Percentiles rank a stretch among this genome's conserved stretches.
phyloP scores from a whole-genome alignment of 2,113 vertebrate genomes.

The Epinephelus moara region DNA sequence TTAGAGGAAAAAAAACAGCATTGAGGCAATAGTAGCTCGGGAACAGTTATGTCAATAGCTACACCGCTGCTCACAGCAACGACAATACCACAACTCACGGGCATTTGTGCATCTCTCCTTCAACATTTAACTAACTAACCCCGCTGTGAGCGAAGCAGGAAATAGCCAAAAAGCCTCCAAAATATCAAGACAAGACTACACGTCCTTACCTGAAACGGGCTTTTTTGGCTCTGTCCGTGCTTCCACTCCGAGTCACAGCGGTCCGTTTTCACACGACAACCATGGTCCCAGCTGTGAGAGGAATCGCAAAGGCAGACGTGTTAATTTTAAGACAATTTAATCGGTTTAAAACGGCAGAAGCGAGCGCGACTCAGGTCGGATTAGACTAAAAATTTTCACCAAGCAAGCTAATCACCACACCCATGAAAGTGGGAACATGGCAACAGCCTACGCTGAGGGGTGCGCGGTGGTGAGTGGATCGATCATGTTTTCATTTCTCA shows the following conservation, averaged over 20 bases:
- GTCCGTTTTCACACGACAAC: slow-evolving; percentile 74
- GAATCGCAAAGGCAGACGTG: slow-evolving; percentile 42
- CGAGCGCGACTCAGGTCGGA: slow-evolving; percentile 50
- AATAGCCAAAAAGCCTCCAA: slow-evolving; percentile 58
- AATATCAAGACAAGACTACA: slow-evolving; percentile 58
- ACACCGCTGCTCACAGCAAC: neutral
- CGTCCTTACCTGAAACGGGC: slow-evolving; percentile 80
- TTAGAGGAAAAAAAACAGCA: slow-evolving; percentile 24
- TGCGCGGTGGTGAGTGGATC: neutral
- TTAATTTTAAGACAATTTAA: slow-evolving; percentile 61
- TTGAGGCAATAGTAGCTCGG: slow-evolving; percentile 23
- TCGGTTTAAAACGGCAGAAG: slow-evolving; percentile 61
- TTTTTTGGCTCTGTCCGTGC: slow-evolving; percentile 58
- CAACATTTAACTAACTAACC: slow-evolving; percentile 15
- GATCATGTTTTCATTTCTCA: neutral
- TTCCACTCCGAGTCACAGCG: slow-evolving; percentile 50
- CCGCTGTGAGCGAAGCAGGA: slow-evolving; percentile 55
- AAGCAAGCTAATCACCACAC: slow-evolving; percentile 87
- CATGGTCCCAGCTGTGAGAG: slow-evolving; percentile 66
- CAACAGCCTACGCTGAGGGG: slow-evolving; percentile 82
- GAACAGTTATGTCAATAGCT: slow-evolving; percentile 52
- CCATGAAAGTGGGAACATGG: slow-evolving; percentile 88
- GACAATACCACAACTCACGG: neutral
- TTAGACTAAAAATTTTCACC: slow-evolving; percentile 78
- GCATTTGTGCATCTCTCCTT: neutral